Percentiles rank a stretch among this genome's conserved stretches.
These are phyloP conservation scores for Morpho deidamia DNA, from an alignment of 2,888 invertebrate species.

Conservation along the genomic window DNA sequence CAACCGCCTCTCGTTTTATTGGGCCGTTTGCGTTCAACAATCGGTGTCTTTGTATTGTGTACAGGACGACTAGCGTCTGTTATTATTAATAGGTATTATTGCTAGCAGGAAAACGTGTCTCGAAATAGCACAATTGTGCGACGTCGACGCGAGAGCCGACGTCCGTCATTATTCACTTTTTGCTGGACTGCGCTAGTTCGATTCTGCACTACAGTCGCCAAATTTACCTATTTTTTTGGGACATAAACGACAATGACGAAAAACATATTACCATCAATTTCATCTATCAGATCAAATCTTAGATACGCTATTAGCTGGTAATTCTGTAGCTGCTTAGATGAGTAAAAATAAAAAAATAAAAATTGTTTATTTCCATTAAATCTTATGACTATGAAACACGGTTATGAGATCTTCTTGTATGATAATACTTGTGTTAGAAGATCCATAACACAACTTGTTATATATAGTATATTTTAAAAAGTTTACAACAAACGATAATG, in stretches of 20 bases:
- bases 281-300: too few species aligned
- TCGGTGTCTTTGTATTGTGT: conserved; percentile 31
- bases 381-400: too few species aligned
- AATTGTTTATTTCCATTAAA: too few species aligned
- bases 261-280: too few species aligned
- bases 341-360: too few species aligned
- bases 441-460: too few species aligned
- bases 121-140: conserved; percentile 63
- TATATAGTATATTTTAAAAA: too few species aligned
- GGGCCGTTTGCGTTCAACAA: conserved; percentile 14
- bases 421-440: too few species aligned
- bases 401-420: too few species aligned
- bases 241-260: neutral
- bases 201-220: conserved; percentile 29
- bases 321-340: too few species aligned
- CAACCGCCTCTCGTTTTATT: conserved; percentile 8
- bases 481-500: too few species aligned
- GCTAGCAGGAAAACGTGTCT: conserved; percentile 65
- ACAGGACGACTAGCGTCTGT: conserved; percentile 41
- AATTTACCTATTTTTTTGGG: conserved; percentile 1
- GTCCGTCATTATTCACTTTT: conserved; percentile 64
- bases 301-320: too few species aligned
- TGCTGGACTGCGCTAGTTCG: conserved; percentile 36
- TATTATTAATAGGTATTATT: conserved; percentile 56
- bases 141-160: conserved; percentile 37